Conservation (phyloP, 2,113 vertebrate genomes). For the Urocynchramus pylzowi region DNA sequence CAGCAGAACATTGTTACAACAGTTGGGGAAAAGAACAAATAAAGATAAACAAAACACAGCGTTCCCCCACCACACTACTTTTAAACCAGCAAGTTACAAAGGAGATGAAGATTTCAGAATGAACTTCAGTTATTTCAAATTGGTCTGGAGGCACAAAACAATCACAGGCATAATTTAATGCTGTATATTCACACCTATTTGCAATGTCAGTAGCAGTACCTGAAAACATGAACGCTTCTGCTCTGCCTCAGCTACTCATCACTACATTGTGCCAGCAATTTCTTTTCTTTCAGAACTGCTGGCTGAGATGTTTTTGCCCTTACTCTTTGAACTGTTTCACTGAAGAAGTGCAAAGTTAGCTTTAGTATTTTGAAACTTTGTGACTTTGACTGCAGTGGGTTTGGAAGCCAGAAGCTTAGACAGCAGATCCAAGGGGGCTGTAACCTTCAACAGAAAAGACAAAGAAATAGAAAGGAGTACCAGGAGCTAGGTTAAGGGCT, state of each 20-base stretch:
- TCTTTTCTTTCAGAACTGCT: neutral
- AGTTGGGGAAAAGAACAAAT: neutral
- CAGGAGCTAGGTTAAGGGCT: neutral
- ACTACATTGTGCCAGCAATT: neutral
- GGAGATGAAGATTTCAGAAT: neutral
- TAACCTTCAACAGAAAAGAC: neutral
- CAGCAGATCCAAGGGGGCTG: neutral
- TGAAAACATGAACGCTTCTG: neutral
- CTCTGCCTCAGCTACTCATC: neutral
- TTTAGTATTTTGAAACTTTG: neutral
- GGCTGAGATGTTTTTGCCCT: neutral
- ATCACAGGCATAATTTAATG: neutral
- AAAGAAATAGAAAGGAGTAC: neutral
- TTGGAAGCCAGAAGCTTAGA: neutral
- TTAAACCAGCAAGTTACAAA: neutral
- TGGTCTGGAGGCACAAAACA: neutral
- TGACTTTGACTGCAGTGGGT: neutral
- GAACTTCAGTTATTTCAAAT: neutral
- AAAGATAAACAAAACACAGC: neutral
- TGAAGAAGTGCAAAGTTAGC: neutral
- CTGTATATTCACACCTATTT: neutral
- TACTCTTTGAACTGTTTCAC: neutral
- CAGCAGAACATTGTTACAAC: neutral
- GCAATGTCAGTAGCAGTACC: neutral
- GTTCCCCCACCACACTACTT: neutral